Evolutionary conservation across 2,888 invertebrate genomes (phyloP).

Genomic region (Acanthoscelides obtectus): DNA sequence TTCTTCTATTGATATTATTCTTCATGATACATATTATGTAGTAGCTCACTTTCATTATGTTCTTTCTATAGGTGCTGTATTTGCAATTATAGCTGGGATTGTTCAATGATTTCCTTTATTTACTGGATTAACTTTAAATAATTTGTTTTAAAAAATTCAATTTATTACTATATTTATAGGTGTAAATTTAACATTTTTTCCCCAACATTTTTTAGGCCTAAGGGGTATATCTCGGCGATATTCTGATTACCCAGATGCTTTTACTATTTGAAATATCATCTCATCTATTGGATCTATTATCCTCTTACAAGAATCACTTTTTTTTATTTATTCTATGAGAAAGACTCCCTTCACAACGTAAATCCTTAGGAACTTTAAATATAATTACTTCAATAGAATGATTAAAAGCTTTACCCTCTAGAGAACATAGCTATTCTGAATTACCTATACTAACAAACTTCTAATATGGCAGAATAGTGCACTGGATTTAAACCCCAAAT

Average conservation of each 20-base stretch:
- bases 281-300: too few relatives aligned
- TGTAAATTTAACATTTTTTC: too few relatives aligned
- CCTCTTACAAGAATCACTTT: constrained; percentile 46
- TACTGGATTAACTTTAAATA: constrained; percentile 63
- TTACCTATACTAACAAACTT: constrained; percentile 56
- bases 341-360: constrained; percentile 42
- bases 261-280: too few relatives aligned
- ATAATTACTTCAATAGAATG: constrained; percentile 59
- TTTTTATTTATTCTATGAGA: too few relatives aligned
- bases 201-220: constrained; percentile 70
- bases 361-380: constrained; percentile 50
- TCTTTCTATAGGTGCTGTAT: constrained; percentile 73
- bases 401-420: constrained; percentile 54
- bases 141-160: constrained; percentile 63
- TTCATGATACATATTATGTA: constrained; percentile 85
- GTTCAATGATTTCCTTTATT: constrained; percentile 69
- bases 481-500: constrained; percentile 66
- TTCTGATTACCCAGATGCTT: too few relatives aligned
- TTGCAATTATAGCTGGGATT: constrained; percentile 71
- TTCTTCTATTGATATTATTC: constrained; percentile 69
- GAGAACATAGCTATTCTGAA: constrained; percentile 59
- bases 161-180: too few relatives aligned
- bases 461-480: constrained; percentile 60
- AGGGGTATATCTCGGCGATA: constrained; percentile 72
- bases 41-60: constrained; percentile 82